These are phyloP conservation scores for Danio jaintianensis DNA, from an alignment of 2,797 vertebrate species.

Conservation along the genomic window DNA sequence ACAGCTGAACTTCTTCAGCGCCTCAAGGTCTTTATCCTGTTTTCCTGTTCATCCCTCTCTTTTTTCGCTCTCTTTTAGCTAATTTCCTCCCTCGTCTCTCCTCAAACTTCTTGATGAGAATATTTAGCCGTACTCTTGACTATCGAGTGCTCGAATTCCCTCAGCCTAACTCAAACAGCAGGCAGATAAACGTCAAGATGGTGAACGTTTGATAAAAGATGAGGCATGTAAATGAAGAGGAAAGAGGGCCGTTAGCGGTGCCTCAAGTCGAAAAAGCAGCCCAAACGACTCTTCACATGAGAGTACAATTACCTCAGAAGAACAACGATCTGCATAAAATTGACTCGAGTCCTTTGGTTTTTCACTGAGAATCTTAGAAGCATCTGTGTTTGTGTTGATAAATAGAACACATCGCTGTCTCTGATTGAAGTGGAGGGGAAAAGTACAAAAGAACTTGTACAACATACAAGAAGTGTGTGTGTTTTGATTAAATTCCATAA, in stretches of 20 bases:
- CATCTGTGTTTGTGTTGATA: slow-evolving; percentile 43
- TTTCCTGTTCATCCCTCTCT: slow-evolving; percentile 2
- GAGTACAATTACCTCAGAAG: slow-evolving; percentile 37
- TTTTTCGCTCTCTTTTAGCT: slow-evolving; percentile 4
- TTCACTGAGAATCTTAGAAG: slow-evolving; percentile 11
- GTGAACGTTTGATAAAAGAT: slow-evolving; percentile 48
- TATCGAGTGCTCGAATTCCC: slow-evolving; percentile 29
- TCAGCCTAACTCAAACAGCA: slow-evolving; percentile 18
- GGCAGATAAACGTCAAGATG: slow-evolving; percentile 29
- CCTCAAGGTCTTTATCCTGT: slow-evolving; percentile 34
- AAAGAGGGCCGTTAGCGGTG: slow-evolving; percentile 2
- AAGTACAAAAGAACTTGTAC: slow-evolving; percentile 7
- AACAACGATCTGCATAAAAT: slow-evolving; percentile 35
- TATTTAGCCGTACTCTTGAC: slow-evolving; percentile 45
- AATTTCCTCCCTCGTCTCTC: slow-evolving; percentile 21
- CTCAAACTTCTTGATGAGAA: slow-evolving; percentile 38
- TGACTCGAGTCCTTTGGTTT: slow-evolving; percentile 38
- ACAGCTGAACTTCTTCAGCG: slow-evolving; percentile 43
- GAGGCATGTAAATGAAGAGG: slow-evolving; percentile 37
- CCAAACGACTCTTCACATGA: slow-evolving; percentile 37
- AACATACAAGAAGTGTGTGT: slow-evolving; percentile 5
- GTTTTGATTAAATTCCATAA: not conserved
- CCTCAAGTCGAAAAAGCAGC: slow-evolving; percentile 13
- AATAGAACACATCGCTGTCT: not conserved
- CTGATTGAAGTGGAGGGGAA: slow-evolving; percentile 16